Conservation (phyloP, 2,888 invertebrate species). For the Leistus spinibarbis region DNA sequence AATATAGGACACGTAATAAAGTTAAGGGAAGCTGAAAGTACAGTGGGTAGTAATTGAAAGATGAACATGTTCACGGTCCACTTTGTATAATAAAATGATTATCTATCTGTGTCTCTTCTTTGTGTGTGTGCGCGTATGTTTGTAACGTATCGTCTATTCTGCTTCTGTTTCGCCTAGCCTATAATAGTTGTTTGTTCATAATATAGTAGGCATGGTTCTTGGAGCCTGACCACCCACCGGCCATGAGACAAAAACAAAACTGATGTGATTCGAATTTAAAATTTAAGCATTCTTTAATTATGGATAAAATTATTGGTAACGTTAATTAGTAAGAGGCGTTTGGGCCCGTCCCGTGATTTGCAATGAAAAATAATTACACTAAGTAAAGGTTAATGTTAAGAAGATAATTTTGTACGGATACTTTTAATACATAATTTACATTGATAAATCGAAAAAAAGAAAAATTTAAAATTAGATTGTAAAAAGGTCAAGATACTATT, state of each 20-base stretch:
- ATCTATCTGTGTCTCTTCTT: slow-evolving; percentile 39
- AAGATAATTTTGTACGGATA: slow-evolving; percentile 2
- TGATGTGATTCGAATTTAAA: slow-evolving; percentile 9
- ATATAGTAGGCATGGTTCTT: slow-evolving; percentile 1
- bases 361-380: neutral
- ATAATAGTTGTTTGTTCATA: neutral
- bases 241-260: slow-evolving; percentile 22
- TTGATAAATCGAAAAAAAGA: neutral
- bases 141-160: slow-evolving; percentile 36
- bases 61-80: slow-evolving; percentile 21
- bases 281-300: slow-evolving; percentile 1
- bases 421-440: neutral
- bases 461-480: neutral
- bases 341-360: neutral
- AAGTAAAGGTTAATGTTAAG: neutral
- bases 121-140: slow-evolving; percentile 38
- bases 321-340: neutral
- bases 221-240: slow-evolving; percentile 9
- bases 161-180: slow-evolving; percentile 37
- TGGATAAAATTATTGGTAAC: neutral
- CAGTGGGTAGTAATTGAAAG: neutral
- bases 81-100: slow-evolving; percentile 22
- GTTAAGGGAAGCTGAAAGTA: slow-evolving; percentile 29
- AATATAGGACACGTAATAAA: slow-evolving; percentile 28
- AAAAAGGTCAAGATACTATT: neutral